Conservation (phyloP, 2,888 invertebrate species). For the Furcula furcula region DNA sequence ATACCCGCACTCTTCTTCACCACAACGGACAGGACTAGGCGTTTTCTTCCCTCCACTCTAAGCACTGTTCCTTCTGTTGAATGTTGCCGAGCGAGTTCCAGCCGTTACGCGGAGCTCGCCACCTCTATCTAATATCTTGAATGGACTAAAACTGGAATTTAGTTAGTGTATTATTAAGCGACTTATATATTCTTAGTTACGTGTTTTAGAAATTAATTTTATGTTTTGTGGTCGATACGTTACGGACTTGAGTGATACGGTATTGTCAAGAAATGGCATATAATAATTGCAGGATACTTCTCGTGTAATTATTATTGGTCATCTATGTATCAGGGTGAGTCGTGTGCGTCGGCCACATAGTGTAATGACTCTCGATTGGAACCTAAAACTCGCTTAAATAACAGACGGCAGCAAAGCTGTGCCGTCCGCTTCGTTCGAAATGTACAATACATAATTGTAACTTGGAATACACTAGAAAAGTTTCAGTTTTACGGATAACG, state of each 20-base stretch:
- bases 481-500: slow-evolving; percentile 47
- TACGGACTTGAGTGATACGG: no score
- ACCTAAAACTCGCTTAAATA: slow-evolving; percentile 37
- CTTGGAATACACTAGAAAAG: slow-evolving; percentile 48
- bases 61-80: slow-evolving; percentile 34
- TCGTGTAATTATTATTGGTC: no score
- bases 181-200: slow-evolving; percentile 25
- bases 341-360: slow-evolving; percentile 27
- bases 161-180: slow-evolving; percentile 45
- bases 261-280: no score
- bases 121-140: slow-evolving; percentile 17
- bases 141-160: slow-evolving; percentile 50
- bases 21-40: slow-evolving; percentile 90
- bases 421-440: slow-evolving; percentile 28
- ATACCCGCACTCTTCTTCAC: slow-evolving; percentile 85
- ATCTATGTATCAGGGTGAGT: no score
- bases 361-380: slow-evolving; percentile 37
- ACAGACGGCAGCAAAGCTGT: slow-evolving; percentile 24
- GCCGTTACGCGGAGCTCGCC: slow-evolving; percentile 6
- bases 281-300: no score
- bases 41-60: slow-evolving; percentile 28
- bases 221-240: slow-evolving; percentile 28
- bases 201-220: slow-evolving; percentile 35
- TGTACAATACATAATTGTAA: slow-evolving; percentile 26
- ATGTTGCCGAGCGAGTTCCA: slow-evolving; percentile 11